Evolutionary conservation across 2,888 invertebrate genomes (phyloP).

Genomic region (Drosophila borborema): DNA sequence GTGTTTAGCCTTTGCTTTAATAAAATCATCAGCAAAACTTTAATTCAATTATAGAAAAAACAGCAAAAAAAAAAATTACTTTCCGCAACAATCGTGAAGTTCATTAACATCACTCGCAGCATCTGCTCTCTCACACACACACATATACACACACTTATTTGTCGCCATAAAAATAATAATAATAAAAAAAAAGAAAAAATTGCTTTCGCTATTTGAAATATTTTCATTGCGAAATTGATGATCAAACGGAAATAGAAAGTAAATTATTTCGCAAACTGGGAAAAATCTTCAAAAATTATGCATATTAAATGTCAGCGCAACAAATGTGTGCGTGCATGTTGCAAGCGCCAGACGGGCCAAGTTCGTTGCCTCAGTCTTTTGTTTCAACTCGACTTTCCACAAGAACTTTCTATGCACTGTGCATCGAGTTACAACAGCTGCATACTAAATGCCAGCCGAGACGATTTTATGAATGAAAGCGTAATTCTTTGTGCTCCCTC

Average conservation of each 20-base stretch:
- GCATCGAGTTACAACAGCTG: conserved; percentile 17
- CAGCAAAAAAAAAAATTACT: not conserved
- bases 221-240: conserved; percentile 40
- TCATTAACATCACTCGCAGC: conserved; percentile 45
- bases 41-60: conserved; percentile 38
- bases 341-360: conserved; percentile 10
- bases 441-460: conserved; percentile 44
- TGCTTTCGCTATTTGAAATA: conserved; percentile 48
- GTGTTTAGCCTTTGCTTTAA: conserved; percentile 15
- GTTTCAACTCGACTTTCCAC: conserved; percentile 59
- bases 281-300: conserved; percentile 33
- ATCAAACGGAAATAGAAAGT: conserved; percentile 59
- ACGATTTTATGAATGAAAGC: conserved; percentile 73
- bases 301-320: conserved; percentile 12
- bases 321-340: conserved; percentile 32
- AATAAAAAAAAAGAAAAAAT: conserved; percentile 10
- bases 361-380: conserved; percentile 37
- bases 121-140: conserved; percentile 29
- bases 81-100: conserved; percentile 30
- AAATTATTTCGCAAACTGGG: conserved; percentile 46
- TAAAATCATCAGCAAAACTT: conserved; percentile 36
- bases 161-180: conserved; percentile 16
- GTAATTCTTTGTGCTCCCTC: not conserved
- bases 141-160: conserved; percentile 13
- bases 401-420: conserved; percentile 63